Conservation (phyloP, 2,888 invertebrate genomes). For the Bibio marci region DNA sequence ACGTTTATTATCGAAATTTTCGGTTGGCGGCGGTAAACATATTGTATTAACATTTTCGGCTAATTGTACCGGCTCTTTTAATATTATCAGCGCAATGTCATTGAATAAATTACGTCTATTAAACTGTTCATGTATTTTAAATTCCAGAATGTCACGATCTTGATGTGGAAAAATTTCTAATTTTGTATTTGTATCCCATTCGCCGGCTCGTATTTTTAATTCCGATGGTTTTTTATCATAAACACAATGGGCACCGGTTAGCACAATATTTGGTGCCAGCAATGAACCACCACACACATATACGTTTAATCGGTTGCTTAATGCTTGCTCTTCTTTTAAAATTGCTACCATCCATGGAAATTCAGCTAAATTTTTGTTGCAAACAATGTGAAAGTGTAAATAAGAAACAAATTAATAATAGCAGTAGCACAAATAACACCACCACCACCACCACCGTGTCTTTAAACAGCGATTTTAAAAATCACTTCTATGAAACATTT, state of each 20-base stretch:
- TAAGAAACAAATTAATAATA: too few relatives aligned
- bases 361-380: slow-evolving; percentile 33
- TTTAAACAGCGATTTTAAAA: too few relatives aligned
- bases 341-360: slow-evolving; percentile 68
- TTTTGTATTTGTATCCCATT: slow-evolving; percentile 60
- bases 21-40: slow-evolving; percentile 38
- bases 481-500: too few relatives aligned
- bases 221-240: slow-evolving; percentile 10
- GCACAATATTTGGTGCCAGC: background rate
- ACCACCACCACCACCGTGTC: too few relatives aligned
- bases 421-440: too few relatives aligned
- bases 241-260: slow-evolving; percentile 52
- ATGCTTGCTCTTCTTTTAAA: slow-evolving; percentile 22
- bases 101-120: slow-evolving; percentile 45
- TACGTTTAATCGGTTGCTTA: slow-evolving; percentile 33
- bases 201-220: slow-evolving; percentile 44
- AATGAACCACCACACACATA: slow-evolving; percentile 52
- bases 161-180: slow-evolving; percentile 50
- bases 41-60: slow-evolving; percentile 45
- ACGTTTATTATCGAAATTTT: slow-evolving; percentile 26
- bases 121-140: slow-evolving; percentile 30
- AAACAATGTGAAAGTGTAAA: too few relatives aligned
- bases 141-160: slow-evolving; percentile 36
- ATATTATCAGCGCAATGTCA: slow-evolving; percentile 52
- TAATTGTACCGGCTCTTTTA: slow-evolving; percentile 39